Conservation (phyloP, 2,888 invertebrate genomes). For the Chymomyza amoena region DNA sequence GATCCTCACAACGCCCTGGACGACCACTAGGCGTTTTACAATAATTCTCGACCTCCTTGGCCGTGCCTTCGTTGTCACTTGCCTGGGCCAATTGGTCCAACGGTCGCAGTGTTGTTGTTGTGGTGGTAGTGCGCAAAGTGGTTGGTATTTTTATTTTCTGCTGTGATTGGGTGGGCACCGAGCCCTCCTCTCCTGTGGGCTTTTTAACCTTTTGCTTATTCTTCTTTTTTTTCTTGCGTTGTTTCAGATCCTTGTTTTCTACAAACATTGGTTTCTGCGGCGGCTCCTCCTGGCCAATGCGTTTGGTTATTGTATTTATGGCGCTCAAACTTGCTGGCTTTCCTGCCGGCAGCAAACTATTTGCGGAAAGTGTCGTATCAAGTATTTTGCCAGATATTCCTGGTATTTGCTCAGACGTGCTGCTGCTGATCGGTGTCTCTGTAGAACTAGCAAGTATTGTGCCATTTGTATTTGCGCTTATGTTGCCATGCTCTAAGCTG, state of each 20-base stretch:
- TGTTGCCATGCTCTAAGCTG: slow-evolving; percentile 27
- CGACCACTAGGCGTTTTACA: slow-evolving; percentile 91
- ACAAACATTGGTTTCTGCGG: slow-evolving; percentile 63
- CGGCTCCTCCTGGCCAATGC: slow-evolving; percentile 55
- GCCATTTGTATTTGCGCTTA: slow-evolving; percentile 18
- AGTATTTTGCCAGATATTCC: slow-evolving; percentile 55
- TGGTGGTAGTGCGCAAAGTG: slow-evolving; percentile 69
- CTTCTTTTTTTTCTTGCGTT: slow-evolving; percentile 75
- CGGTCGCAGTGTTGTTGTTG: slow-evolving; percentile 40
- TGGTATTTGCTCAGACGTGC: slow-evolving; percentile 30
- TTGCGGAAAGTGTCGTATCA: slow-evolving; percentile 54
- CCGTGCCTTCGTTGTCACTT: slow-evolving; percentile 78
- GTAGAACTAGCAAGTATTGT: slow-evolving; percentile 4
- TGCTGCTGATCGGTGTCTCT: slow-evolving; percentile 26
- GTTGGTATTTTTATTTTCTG: slow-evolving; percentile 67
- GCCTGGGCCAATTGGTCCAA: slow-evolving; percentile 75
- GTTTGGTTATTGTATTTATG: slow-evolving; percentile 59
- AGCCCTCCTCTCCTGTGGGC: slow-evolving; percentile 59
- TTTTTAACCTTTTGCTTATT: slow-evolving; percentile 75
- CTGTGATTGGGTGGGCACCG: slow-evolving; percentile 37
- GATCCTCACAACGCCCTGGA: slow-evolving; percentile 90
- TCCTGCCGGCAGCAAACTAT: slow-evolving; percentile 52
- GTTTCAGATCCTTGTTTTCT: slow-evolving; percentile 76
- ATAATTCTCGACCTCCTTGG: slow-evolving; percentile 81
- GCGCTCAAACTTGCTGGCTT: slow-evolving; percentile 55